Conservation (phyloP, 2,797 vertebrate species). For the Ciconia nigra region DNA sequence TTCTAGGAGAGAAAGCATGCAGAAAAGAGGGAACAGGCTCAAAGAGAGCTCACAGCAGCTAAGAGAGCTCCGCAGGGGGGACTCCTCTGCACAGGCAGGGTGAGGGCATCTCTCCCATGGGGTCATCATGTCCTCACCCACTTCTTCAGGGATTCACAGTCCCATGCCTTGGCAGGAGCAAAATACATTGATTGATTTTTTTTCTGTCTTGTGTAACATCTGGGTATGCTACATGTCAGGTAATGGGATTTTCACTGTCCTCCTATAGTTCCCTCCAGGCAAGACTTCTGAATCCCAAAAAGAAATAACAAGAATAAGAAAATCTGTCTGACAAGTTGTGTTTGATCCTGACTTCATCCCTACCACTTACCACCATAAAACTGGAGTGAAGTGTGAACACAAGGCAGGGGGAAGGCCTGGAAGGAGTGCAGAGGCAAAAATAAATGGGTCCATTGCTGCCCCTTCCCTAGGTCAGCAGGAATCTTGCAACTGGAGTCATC, state of each 20-base stretch:
- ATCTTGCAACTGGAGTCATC: neutral
- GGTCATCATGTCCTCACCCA: neutral
- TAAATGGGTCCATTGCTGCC: neutral
- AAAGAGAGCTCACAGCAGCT: neutral
- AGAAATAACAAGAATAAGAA: neutral
- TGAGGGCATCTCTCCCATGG: neutral
- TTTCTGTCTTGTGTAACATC: neutral
- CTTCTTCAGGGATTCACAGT: neutral
- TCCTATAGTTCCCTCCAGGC: neutral
- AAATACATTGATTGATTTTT: neutral
- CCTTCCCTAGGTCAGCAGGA: neutral
- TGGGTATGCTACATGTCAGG: neutral
- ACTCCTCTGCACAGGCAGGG: neutral
- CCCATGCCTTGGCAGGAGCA: neutral
- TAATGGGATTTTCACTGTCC: fast-evolving
- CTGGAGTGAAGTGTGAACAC: neutral
- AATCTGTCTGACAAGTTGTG: neutral
- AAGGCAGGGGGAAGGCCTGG: no score
- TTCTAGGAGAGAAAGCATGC: neutral
- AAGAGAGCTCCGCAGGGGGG: neutral
- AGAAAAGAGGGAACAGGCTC: neutral
- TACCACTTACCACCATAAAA: neutral
- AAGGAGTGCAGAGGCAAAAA: neutral
- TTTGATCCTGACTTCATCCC: neutral
- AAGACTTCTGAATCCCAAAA: neutral